Conservation (phyloP, 2,888 invertebrate species). For the Macropis europaea region DNA sequence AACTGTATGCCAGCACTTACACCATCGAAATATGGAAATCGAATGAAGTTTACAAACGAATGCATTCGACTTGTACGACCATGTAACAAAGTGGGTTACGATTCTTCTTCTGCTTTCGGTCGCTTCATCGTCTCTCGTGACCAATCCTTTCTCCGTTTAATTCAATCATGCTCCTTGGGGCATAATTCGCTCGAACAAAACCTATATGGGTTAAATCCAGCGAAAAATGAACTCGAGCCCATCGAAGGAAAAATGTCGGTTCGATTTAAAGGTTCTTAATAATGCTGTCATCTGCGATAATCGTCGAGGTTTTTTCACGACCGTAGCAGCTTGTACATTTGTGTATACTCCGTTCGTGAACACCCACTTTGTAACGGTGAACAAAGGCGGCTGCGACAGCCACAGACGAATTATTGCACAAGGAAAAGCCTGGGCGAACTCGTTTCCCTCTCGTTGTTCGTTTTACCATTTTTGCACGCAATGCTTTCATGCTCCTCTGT, state of each 20-base stretch:
- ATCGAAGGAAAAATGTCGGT: too few relatives aligned
- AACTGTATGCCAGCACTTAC: neutral
- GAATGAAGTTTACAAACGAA: constrained; percentile 26
- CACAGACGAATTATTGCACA: constrained; percentile 6
- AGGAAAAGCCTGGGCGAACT: constrained; percentile 21
- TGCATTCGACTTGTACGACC: constrained; percentile 7
- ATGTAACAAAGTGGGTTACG: constrained; percentile 32
- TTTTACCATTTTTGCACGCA: neutral
- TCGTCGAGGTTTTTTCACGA: neutral
- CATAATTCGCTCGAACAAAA: too few relatives aligned
- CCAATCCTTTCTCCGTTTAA: too few relatives aligned
- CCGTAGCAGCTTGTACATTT: too few relatives aligned
- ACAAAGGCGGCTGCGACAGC: constrained; percentile 8
- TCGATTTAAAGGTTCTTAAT: too few relatives aligned
- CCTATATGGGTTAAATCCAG: too few relatives aligned
- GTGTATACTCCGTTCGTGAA: neutral
- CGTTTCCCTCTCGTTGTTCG: constrained; percentile 17
- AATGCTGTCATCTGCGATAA: too few relatives aligned
- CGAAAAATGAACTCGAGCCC: too few relatives aligned
- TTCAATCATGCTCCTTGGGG: too few relatives aligned
- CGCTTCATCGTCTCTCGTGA: neutral
- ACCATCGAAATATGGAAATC: constrained; percentile 18
- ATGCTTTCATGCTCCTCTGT: neutral
- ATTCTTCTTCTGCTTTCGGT: neutral
- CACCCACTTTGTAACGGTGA: neutral